phyloP scores from a whole-genome alignment of 2,797 vertebrate genomes.

The Anisognathus igniventris region DNA sequence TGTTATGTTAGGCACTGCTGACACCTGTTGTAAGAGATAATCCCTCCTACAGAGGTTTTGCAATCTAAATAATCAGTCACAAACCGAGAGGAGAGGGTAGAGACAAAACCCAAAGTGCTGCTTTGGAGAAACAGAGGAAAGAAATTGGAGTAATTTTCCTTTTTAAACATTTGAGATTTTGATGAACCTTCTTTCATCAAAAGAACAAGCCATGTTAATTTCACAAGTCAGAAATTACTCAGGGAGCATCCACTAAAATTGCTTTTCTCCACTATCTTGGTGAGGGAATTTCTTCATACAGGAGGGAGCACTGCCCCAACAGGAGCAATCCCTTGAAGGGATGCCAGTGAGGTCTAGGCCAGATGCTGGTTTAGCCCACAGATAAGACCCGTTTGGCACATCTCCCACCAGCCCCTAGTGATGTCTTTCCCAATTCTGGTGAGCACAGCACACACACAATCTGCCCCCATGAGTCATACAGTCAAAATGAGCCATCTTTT shows the following conservation, averaged over 20 bases:
- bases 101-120: background rate
- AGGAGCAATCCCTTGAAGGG: background rate
- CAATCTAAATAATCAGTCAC: background rate
- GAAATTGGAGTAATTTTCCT: background rate
- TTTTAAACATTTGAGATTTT: background rate
- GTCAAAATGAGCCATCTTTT: background rate
- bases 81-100: background rate
- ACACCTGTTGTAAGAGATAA: background rate
- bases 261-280: background rate
- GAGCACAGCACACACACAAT: background rate
- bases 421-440: background rate
- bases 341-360: background rate
- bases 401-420: background rate
- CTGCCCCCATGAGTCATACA: background rate
- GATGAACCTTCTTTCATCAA: background rate
- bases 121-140: background rate
- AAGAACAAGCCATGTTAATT: background rate
- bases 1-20: background rate
- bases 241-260: background rate
- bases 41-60: background rate
- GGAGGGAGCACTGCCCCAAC: background rate
- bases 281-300: background rate
- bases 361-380: background rate
- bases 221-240: background rate
- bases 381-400: fast-evolving